These are phyloP conservation scores for Australoheros facetus DNA, from an alignment of 2,797 vertebrate genomes.

Conservation along the genomic window DNA sequence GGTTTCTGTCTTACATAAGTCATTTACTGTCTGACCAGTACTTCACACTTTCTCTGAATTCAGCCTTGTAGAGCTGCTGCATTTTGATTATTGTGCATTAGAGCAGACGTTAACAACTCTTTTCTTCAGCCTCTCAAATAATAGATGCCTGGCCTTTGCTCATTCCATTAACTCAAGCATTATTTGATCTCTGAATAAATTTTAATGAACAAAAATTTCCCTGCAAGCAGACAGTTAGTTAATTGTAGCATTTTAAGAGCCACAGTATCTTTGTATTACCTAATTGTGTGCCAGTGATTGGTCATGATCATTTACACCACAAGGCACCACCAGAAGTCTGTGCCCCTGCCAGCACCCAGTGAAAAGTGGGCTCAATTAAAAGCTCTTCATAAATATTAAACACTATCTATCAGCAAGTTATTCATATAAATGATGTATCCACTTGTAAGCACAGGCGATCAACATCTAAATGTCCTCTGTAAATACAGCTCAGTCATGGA, in stretches of 20 bases:
- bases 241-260: constrained; percentile 21
- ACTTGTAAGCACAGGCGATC: constrained; percentile 69
- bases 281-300: constrained; percentile 36
- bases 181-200: constrained; percentile 36
- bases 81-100: constrained; percentile 29
- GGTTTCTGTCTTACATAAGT: neutral
- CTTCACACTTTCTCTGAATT: constrained; percentile 9
- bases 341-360: constrained; percentile 50
- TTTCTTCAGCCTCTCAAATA: constrained; percentile 5
- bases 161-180: constrained; percentile 6
- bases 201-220: constrained; percentile 27
- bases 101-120: neutral
- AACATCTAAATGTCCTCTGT: constrained; percentile 74
- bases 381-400: constrained; percentile 76
- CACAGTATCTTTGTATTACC: constrained; percentile 36
- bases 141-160: constrained; percentile 28
- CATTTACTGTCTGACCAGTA: neutral
- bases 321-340: constrained; percentile 33
- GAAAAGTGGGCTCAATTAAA: constrained; percentile 73
- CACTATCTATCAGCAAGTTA: constrained; percentile 69
- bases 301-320: constrained; percentile 51
- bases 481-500: constrained; percentile 76
- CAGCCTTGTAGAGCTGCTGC: neutral
- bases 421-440: constrained; percentile 74
- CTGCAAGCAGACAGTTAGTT: constrained; percentile 28